Evolutionary conservation across 1,140 invertebrate genomes (phyloP).

Genomic region (Venturia canescens): DNA sequence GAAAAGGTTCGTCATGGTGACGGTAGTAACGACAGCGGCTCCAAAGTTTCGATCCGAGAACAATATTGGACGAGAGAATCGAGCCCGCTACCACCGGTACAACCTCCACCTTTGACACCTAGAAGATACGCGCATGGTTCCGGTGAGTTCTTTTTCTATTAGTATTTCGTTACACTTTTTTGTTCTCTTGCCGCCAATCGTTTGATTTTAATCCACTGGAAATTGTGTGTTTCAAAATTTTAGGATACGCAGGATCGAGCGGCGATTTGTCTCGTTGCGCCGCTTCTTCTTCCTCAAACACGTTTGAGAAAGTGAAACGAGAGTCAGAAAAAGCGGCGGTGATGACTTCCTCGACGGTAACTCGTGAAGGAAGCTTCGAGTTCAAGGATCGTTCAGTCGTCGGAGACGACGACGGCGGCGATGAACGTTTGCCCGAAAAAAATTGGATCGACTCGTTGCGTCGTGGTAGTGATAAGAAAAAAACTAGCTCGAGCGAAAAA

Average conservation of each 20-base stretch:
- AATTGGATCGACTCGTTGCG: conserved; percentile 78
- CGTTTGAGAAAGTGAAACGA: conserved; percentile 61
- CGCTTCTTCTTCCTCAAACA: conserved; percentile 54
- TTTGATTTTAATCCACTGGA: too few relatives aligned
- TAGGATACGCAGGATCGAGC: conserved; percentile 66
- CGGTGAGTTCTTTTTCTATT: conserved; percentile 52
- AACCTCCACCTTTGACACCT: conserved; percentile 45
- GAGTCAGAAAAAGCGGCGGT: conserved; percentile 56
- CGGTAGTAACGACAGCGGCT: conserved; percentile 12
- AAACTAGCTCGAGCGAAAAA: conserved; percentile 52
- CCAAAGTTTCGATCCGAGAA: conserved; percentile 43
- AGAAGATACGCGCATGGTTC: conserved; percentile 60
- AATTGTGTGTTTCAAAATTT: not conserved
- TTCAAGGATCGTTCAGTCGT: conserved; percentile 58
- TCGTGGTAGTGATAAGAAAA: conserved; percentile 72
- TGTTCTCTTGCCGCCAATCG: too few relatives aligned
- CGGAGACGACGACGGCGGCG: not conserved
- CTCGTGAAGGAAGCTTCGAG: conserved; percentile 70
- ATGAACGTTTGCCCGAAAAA: conserved; percentile 68
- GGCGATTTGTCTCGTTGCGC: conserved; percentile 60
- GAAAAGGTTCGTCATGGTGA: conserved; percentile 48
- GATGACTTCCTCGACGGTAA: conserved; percentile 44
- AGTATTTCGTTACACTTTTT: not conserved
- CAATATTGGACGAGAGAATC: conserved; percentile 49
- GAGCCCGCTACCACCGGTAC: conserved; percentile 29